phyloP scores from a whole-genome alignment of 2,888 invertebrate genomes.

The Microdon myrmicae region DNA sequence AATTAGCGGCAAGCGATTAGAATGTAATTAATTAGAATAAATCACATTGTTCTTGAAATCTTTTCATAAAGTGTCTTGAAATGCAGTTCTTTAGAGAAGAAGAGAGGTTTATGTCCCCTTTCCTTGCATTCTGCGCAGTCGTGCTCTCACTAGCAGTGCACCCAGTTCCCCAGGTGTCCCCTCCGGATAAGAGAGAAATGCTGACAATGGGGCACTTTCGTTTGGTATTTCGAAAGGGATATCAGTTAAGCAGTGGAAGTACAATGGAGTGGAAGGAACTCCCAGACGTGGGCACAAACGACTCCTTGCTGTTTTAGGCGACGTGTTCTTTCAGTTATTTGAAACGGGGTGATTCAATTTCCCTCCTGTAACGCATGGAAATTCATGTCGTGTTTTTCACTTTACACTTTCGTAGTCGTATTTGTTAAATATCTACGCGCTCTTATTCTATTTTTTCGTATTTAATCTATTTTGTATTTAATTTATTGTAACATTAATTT shows the following conservation, averaged over 20 bases:
- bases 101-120: constrained; percentile 1
- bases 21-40: constrained; percentile 46
- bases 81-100: constrained; percentile 31
- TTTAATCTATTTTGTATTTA: no score
- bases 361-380: no score
- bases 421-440: no score
- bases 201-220: constrained; percentile 3
- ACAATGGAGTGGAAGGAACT: background rate
- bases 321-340: no score
- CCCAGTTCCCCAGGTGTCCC: constrained; percentile 5
- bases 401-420: no score
- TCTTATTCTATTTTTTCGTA: no score
- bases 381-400: no score
- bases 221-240: constrained; percentile 15
- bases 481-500: no score
- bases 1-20: constrained; percentile 33
- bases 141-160: constrained; percentile 1
- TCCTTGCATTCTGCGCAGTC: constrained; percentile 16
- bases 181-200: constrained; percentile 37
- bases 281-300: no score
- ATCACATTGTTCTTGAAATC: constrained; percentile 43
- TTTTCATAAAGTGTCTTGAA: constrained; percentile 19
- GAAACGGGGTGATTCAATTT: no score
- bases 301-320: no score
- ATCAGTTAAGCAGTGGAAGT: constrained; percentile 12